Evolutionary conservation across 2,113 vertebrate genomes (phyloP), one percentile per base, ranked within the genome.

Genomic region (Lophura nycthemera): DNA sequence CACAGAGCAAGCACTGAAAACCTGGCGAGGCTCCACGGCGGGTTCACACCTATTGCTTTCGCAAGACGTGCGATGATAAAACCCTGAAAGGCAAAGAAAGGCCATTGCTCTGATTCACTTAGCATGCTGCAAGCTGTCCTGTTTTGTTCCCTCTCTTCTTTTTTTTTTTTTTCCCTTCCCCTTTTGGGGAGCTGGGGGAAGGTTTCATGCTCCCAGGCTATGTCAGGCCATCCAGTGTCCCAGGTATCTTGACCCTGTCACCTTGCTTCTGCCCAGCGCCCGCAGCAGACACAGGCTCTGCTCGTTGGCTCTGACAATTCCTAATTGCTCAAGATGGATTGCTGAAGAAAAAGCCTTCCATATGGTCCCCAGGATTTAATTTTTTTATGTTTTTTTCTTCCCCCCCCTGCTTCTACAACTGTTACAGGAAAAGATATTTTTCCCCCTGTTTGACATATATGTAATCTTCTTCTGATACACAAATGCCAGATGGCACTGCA

Each of bases 401-500:
- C 71, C 38, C 59, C 13, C n/a, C 59, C 71, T 45, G 36, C 88
- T 87, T 90, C 89, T 96, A 79, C 94, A 96, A 95, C 95, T 94
- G 94, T 96, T 96, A 83, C 42, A 87, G 81, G 83, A 82, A 96
- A 85, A 93, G 90, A 95, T 88, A 92, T 94, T 95, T 96, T 87
- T 13, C 88, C 92, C 90, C 83, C 76, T 66, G 50, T 94, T 96
- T 96, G 94, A 96, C 90, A 96, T 60, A 96, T 76, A 96, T 94
- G 81, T 95, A 95, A 94, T 97, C 91, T 93, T 91, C 92, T 91
- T 79, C 77, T 95, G 94, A 95, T 92, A 95, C 93, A 96, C 86
- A 95, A 96, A 95, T 96, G 94, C 96, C 96, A 97, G 96, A 96
- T 96, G 96, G 96, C 94, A 95, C 7, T 47, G 77, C 80, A 91